Evolutionary conservation across 2,113 vertebrate genomes (phyloP).

Genomic region (Acinonyx jubatus): DNA sequence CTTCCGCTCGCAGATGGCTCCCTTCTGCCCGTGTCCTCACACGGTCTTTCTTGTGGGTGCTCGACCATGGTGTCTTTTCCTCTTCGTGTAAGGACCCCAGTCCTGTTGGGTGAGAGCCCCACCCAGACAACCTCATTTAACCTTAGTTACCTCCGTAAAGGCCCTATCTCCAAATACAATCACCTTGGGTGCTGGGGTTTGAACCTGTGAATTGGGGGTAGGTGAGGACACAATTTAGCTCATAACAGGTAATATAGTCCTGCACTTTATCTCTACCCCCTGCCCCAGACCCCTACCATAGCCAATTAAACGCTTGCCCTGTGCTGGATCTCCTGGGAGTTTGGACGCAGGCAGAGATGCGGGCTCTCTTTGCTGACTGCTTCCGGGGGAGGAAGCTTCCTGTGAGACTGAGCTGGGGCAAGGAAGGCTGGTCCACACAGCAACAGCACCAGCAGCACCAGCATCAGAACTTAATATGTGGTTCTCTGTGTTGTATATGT

Average conservation of each 20-base stretch:
- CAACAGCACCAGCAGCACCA: no score
- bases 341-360: neutral
- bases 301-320: no score
- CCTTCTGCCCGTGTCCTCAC: neutral
- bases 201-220: neutral
- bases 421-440: accelerated
- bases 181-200: neutral
- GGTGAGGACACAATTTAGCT: neutral
- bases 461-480: accelerated
- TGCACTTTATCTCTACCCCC: no score
- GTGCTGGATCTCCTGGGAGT: neutral
- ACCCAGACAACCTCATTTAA: neutral
- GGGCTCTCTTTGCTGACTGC: neutral
- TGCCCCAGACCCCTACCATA: neutral
- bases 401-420: accelerated
- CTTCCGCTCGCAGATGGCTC: neutral
- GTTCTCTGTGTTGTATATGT: neutral
- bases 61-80: neutral
- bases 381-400: neutral
- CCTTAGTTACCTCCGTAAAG: neutral
- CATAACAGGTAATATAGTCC: neutral
- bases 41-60: accelerated
- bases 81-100: neutral
- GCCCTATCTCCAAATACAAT: neutral
- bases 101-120: neutral